phyloP scores from a whole-genome alignment of 2,113 vertebrate genomes.

The Mastomys coucha region DNA sequence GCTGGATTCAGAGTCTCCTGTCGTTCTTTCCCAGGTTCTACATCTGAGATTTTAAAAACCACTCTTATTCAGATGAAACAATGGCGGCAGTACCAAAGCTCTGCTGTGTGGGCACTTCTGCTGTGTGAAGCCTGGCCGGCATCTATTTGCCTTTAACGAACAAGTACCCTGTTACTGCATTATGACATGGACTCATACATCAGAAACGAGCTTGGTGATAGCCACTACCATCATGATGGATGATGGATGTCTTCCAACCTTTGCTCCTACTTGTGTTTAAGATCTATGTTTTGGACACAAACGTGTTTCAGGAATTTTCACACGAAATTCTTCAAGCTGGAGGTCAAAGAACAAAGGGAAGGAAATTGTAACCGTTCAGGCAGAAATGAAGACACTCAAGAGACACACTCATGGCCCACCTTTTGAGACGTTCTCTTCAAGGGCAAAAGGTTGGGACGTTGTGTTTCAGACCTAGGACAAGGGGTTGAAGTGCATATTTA shows the following conservation, averaged over 20 bases:
- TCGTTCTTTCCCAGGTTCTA: not conserved
- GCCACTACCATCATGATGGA: too few relatives aligned
- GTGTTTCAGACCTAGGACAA: too few relatives aligned
- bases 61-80: not conserved
- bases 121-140: not conserved
- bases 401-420: not conserved
- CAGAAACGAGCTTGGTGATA: not conserved
- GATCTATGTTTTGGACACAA: not conserved
- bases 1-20: not conserved
- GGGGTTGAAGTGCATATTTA: too few relatives aligned
- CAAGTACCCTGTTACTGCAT: too few relatives aligned
- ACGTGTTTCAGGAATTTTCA: not conserved
- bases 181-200: not conserved
- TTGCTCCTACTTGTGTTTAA: not conserved
- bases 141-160: not conserved
- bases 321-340: not conserved
- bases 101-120: not conserved
- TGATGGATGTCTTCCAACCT: not conserved
- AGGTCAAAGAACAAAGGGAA: not conserved
- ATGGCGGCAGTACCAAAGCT: not conserved
- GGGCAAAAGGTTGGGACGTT: too few relatives aligned
- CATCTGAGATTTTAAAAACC: not conserved
- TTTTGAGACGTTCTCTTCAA: not conserved
- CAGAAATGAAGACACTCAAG: not conserved
- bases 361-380: not conserved